These are phyloP conservation scores for Caenorhabditis afra DNA, from an alignment of 2,888 invertebrate genomes.

Conservation along the genomic window DNA sequence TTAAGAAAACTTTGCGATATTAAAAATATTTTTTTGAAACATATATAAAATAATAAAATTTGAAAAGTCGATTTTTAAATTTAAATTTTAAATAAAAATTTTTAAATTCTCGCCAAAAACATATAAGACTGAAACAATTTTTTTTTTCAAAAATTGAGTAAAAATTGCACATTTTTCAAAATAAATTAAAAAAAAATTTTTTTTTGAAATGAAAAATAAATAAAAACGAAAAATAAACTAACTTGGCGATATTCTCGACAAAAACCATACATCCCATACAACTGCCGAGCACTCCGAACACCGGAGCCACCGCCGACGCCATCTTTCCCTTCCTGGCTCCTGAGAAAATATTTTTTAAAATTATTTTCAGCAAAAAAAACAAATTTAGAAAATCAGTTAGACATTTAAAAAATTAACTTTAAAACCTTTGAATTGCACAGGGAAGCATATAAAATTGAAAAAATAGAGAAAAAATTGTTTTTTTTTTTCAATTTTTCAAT, in stretches of 20 bases:
- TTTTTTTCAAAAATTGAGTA: background rate
- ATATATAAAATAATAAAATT: no score
- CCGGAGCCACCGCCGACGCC: constrained; percentile 59
- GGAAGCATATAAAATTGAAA: no score
- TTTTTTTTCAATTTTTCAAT: no score
- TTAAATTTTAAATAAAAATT: no score
- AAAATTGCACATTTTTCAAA: background rate
- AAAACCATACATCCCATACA: constrained; percentile 80
- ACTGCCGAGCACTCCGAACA: constrained; percentile 72
- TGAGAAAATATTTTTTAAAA: background rate
- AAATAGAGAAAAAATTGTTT: no score
- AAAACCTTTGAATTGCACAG: background rate
- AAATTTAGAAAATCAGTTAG: background rate
- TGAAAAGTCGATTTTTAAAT: no score
- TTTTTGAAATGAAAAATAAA: background rate
- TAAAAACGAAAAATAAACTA: constrained; percentile 45
- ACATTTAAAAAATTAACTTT: constrained; percentile 1
- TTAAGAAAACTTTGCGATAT: no score
- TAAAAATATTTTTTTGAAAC: no score
- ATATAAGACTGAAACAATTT: no score
- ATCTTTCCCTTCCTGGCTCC: no score
- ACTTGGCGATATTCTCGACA: constrained; percentile 80
- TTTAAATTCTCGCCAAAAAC: no score
- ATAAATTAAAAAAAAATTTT: background rate
- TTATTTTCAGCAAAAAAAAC: background rate